Evolutionary conservation across 2,113 vertebrate genomes (phyloP).

Genomic region (Periophthalmodon schlosseri): DNA sequence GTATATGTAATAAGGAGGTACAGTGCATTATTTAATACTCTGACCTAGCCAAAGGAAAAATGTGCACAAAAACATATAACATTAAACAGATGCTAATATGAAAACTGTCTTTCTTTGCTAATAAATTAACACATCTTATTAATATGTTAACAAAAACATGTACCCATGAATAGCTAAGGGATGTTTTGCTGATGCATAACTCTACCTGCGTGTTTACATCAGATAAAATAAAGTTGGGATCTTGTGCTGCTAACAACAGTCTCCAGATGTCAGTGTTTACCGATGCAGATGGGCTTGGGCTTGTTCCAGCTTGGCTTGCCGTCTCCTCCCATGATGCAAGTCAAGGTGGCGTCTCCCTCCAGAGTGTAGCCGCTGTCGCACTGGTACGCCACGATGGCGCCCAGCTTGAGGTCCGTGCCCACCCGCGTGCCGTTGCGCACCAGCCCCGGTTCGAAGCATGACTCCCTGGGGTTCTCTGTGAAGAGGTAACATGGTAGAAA

Average conservation of each 20-base stretch:
- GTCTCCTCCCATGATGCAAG: constrained; percentile 90
- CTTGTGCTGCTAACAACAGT: constrained; percentile 36
- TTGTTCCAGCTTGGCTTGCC: constrained; percentile 94
- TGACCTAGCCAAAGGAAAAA: not conserved
- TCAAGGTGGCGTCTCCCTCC: constrained; percentile 87
- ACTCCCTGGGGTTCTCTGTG: constrained; percentile 97
- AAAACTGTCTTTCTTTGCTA: constrained; percentile 26
- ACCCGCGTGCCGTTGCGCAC: constrained; percentile 90
- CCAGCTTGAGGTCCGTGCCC: constrained; percentile 90
- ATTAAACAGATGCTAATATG: constrained; percentile 19
- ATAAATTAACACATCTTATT: constrained; percentile 27
- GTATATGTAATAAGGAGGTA: too few relatives aligned
- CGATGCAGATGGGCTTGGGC: constrained; percentile 89
- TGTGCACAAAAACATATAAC: not conserved
- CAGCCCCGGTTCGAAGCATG: constrained; percentile 92
- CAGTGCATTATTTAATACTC: too few relatives aligned
- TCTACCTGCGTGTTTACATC: constrained; percentile 34
- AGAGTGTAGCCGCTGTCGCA: constrained; percentile 93
- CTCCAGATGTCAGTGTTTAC: constrained; percentile 75
- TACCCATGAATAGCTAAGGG: constrained; percentile 35
- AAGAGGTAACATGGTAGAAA: constrained; percentile 57
- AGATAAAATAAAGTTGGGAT: constrained; percentile 40
- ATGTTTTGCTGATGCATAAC: constrained; percentile 18
- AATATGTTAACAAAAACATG: too few relatives aligned
- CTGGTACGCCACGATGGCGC: constrained; percentile 90